Base-by-base conservation (phyloP, 2,888 invertebrate genomes). In the Syritta pipiens region DNA sequence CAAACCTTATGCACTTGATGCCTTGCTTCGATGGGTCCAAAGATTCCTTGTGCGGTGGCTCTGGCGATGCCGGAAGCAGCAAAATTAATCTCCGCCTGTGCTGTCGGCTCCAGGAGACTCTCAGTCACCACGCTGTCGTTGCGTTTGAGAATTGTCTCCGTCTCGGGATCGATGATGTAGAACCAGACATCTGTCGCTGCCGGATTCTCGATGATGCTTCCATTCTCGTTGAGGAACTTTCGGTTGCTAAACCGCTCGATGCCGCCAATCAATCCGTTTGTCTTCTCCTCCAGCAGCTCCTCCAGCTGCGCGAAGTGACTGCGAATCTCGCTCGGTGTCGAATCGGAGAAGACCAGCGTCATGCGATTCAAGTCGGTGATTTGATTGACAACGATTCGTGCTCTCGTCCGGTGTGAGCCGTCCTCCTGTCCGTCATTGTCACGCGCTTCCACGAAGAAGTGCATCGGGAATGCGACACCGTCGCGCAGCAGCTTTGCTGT, bases 171-270 rank as follows among this genome's bases (percentile, higher is more conserved):
- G 1, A 97, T 90, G 0, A 94, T 91, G 84, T 96, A 96, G 86
- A 97, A 92, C 95, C 96, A 96, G 4, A 96, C 92, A 84, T 97
- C 96, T 0, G 96, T 95, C 4, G 94, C 95, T 4, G 91, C 90
- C 0, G 92, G 89, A 85, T 95, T 94, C 69, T 91, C 92, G 28
- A 89, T 89, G 14, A 96, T 87, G 0, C 95, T 94, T 3, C 94
- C 94, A 85, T 96, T 96, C 51, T 92, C 92, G 7, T 93, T 93
- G 6, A 94, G 86, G 82, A 91, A 93, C 85, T 95, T 93, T 59
- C 94, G 91, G 1, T 93, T 91, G n/a, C 94, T 93, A n/a, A 97
- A 90, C 82, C 93, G 93, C 85, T 97, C 97, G 42, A 97, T 91
- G 0, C 96, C 94, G 2, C 95, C 93, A 7, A 96, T 90, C 3